Evolutionary conservation across 2,888 invertebrate species (phyloP).

Genomic region (Archips crataeganus): DNA sequence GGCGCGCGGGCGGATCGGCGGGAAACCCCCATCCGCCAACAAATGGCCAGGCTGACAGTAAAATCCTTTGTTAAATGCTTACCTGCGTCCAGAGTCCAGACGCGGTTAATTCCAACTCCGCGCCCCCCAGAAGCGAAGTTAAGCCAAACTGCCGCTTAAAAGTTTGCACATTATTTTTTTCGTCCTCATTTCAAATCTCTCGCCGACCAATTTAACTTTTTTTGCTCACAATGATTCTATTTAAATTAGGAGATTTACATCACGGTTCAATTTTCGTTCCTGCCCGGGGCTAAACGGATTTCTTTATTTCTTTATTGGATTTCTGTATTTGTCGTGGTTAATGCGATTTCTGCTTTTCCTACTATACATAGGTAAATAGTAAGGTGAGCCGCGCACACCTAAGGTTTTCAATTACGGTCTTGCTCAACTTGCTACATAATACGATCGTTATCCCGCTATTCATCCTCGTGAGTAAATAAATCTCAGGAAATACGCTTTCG

Average conservation of each 20-base stretch:
- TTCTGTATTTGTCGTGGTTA: conserved; percentile 9
- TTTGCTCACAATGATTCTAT: conserved; percentile 58
- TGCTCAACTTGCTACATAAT: conserved; percentile 5
- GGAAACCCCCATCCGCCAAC: conserved; percentile 13
- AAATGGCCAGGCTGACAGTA: conserved; percentile 31
- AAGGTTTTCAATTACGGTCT: conserved; percentile 11
- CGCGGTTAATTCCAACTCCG: conserved; percentile 36
- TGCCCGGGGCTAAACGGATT: conserved; percentile 30
- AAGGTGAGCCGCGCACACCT: conserved; percentile 1
- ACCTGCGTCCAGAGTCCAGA: conserved; percentile 36
- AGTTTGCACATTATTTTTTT: conserved; percentile 57
- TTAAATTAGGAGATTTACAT: conserved; percentile 46
- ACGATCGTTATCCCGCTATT: conserved; percentile 13
- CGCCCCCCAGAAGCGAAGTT: conserved; percentile 46
- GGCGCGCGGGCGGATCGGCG: conserved; percentile 3
- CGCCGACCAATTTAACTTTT: conserved; percentile 60
- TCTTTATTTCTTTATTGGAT: conserved; percentile 34
- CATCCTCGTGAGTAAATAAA: conserved; percentile 22
- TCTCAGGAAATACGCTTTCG: conserved; percentile 23
- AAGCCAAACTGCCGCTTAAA: conserved; percentile 51
- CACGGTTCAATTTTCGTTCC: conserved; percentile 35
- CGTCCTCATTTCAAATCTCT: conserved; percentile 44
- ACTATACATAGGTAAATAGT: not conserved
- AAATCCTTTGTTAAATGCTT: conserved; percentile 40
- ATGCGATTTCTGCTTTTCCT: conserved; percentile 12